These are phyloP conservation scores for Sebastes nivosus DNA, from an alignment of 2,797 vertebrate genomes.

Conservation along the genomic window DNA sequence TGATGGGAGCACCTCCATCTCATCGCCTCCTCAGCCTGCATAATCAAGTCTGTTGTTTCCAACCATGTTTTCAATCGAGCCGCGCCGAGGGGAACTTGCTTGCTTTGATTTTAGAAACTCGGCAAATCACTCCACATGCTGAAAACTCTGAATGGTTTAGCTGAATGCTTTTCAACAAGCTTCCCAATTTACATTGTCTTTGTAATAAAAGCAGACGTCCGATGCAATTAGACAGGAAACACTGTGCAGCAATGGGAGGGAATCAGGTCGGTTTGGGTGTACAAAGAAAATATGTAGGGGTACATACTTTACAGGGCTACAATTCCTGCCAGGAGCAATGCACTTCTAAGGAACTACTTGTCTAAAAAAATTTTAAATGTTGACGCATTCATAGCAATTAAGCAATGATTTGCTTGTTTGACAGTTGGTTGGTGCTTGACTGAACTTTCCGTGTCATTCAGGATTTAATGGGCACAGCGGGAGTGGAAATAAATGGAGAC, in stretches of 20 bases:
- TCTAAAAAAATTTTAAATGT: background rate
- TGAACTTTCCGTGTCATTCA: slow-evolving; percentile 5
- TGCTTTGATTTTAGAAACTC: slow-evolving; percentile 52
- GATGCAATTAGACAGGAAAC: slow-evolving; percentile 30
- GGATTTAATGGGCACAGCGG: slow-evolving; percentile 15
- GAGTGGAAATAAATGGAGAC: background rate
- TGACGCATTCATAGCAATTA: background rate
- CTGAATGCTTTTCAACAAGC: slow-evolving; percentile 34
- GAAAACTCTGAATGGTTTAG: slow-evolving; percentile 18
- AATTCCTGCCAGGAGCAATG: background rate
- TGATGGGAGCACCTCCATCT: slow-evolving; percentile 57
- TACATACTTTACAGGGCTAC: background rate
- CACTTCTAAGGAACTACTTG: background rate
- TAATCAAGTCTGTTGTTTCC: slow-evolving; percentile 65
- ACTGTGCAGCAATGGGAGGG: background rate
- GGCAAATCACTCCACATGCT: slow-evolving; percentile 36
- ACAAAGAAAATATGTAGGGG: background rate
- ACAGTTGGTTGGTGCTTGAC: background rate
- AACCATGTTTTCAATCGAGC: slow-evolving; percentile 47
- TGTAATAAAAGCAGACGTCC: slow-evolving; percentile 36
- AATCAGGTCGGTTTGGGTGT: background rate
- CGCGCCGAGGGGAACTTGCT: slow-evolving; percentile 15
- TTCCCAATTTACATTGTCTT: slow-evolving; percentile 19
- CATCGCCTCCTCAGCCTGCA: slow-evolving; percentile 43
- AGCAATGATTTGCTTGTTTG: slow-evolving; percentile 1